A percentile compares a stretch with the other conserved stretches of the same genome.
phyloP scores from a whole-genome alignment of 2,113 vertebrate genomes.

The Anoplopoma fimbria region DNA sequence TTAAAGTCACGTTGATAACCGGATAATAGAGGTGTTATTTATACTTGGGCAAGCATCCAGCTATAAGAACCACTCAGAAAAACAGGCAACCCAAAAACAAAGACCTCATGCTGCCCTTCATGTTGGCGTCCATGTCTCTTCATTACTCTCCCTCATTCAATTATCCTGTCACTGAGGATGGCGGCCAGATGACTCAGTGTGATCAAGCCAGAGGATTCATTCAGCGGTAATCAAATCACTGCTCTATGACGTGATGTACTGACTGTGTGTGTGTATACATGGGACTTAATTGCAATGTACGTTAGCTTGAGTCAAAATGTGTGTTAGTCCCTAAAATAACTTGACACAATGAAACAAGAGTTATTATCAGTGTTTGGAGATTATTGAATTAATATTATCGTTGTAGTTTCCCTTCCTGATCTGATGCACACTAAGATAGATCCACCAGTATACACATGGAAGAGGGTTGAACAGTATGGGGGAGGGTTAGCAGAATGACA shows the following conservation, averaged over 20 bases:
- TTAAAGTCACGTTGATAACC: slow-evolving; percentile 17
- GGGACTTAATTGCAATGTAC: slow-evolving; percentile 4
- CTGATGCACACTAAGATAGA: slow-evolving; percentile 17
- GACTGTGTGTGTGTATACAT: slow-evolving; percentile 6
- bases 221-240: slow-evolving; percentile 70
- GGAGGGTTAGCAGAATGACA: slow-evolving; percentile 76
- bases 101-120: slow-evolving; percentile 49
- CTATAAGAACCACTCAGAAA: neutral
- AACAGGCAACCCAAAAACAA: slow-evolving; percentile 21
- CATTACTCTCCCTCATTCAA: slow-evolving; percentile 73
- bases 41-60: neutral
- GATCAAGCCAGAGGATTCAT: slow-evolving; percentile 66
- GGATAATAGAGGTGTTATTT: slow-evolving; percentile 33
- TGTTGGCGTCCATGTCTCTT: slow-evolving; percentile 64
- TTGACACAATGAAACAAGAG: neutral
- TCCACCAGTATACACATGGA: slow-evolving; percentile 42
- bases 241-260: slow-evolving; percentile 58
- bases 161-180: slow-evolving; percentile 65
- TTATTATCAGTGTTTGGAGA: neutral
- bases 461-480: slow-evolving; percentile 55
- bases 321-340: neutral
- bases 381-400: neutral
- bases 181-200: slow-evolving; percentile 75
- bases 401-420: slow-evolving; percentile 5
- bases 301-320: neutral